Percentiles rank a stretch among this genome's conserved stretches.
phyloP scores from a whole-genome alignment of 2,797 vertebrate genomes.

The Enteromius thamalakanensis region DNA sequence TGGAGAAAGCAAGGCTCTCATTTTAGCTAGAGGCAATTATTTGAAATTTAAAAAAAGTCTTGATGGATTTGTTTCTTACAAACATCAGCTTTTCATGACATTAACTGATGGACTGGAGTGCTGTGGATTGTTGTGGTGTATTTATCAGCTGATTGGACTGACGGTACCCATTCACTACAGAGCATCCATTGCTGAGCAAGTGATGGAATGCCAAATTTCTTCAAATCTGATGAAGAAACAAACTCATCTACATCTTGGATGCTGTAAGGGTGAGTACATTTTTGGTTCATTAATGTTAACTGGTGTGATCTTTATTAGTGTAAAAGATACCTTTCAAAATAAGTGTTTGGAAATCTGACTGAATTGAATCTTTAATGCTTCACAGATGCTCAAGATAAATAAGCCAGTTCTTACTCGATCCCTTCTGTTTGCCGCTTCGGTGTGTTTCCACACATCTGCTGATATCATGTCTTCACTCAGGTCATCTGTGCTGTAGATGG shows the following conservation, averaged over 20 bases:
- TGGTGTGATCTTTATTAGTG: too few species aligned
- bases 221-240: not conserved
- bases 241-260: not conserved
- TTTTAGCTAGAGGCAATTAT: not conserved
- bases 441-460: conserved; percentile 67
- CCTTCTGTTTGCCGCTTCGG: conserved; percentile 62
- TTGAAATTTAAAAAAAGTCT: not conserved
- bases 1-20: not conserved
- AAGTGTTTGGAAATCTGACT: not conserved
- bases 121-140: not conserved
- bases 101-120: not conserved
- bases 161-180: not conserved
- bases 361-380: not conserved
- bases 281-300: not conserved
- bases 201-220: not conserved
- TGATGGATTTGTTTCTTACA: not conserved
- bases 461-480: conserved; percentile 64
- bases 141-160: not conserved
- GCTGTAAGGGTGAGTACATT: not conserved
- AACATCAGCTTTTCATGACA: not conserved
- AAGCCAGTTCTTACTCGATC: conserved; percentile 66
- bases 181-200: not conserved
- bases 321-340: too few species aligned
- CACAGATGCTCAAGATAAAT: not conserved
- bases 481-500: conserved; percentile 70